Conservation (phyloP, 2,888 invertebrate species). For the Ferrisia virgata region DNA sequence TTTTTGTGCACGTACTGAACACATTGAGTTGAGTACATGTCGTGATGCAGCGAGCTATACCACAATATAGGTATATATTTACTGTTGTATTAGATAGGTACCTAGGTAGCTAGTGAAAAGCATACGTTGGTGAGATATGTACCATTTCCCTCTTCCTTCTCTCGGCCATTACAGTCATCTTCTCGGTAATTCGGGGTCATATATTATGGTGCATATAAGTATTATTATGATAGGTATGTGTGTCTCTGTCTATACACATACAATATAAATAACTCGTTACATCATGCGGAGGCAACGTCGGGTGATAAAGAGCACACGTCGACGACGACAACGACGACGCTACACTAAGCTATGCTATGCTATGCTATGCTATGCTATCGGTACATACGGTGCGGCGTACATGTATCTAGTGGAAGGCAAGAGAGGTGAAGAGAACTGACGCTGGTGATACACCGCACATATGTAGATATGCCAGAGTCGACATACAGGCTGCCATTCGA, state of each 20-base stretch:
- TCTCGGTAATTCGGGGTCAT: background rate
- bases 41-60: background rate
- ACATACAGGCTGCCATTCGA: background rate
- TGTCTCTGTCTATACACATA: background rate
- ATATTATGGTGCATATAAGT: background rate
- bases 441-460: background rate
- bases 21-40: background rate
- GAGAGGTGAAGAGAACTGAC: background rate
- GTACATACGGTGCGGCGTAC: too few relatives aligned
- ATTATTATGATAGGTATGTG: background rate
- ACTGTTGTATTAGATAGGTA: too few relatives aligned
- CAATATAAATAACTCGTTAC: conserved; percentile 26
- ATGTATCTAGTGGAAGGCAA: background rate
- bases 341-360: too few relatives aligned
- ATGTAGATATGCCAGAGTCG: background rate
- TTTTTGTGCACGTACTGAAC: background rate
- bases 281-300: conserved; percentile 25
- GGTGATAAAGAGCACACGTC: conserved; percentile 4
- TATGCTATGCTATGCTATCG: too few relatives aligned
- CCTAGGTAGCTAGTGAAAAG: too few relatives aligned
- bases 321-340: background rate
- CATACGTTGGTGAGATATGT: background rate
- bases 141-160: too few relatives aligned
- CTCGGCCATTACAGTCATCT: too few relatives aligned
- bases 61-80: too few relatives aligned